Percentiles rank a stretch among this genome's conserved stretches.
Evolutionary conservation across 2,113 vertebrate species (phyloP).

Genomic region (Urocolius indicus): DNA sequence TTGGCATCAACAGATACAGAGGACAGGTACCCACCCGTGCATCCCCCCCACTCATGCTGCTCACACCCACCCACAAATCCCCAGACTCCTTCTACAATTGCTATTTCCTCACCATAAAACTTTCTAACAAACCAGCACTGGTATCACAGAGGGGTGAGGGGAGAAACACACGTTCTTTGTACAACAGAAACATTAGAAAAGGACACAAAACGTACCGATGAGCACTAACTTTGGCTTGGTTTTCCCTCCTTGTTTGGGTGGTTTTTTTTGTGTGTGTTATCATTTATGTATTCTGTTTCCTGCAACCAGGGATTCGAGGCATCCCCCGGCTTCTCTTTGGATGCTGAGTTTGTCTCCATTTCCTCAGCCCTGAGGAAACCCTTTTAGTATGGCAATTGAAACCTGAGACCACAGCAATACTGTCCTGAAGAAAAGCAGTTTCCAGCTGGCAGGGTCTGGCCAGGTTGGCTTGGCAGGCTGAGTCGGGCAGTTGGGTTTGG

Average conservation of each 20-base stretch:
- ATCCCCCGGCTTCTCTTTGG: not conserved
- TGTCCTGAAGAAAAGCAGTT: not conserved
- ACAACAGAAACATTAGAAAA: not conserved
- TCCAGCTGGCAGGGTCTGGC: not conserved
- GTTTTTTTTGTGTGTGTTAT: not conserved
- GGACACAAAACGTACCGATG: not conserved
- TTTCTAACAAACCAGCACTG: not conserved
- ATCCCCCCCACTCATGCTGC: not conserved
- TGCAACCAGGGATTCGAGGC: not conserved
- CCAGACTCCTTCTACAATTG: not conserved
- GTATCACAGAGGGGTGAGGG: not conserved
- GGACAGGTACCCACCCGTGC: constrained; percentile 22
- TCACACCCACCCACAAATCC: not conserved
- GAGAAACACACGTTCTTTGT: not conserved
- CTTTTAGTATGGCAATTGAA: not conserved
- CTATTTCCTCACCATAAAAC: not conserved
- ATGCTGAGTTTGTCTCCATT: not conserved
- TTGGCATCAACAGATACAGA: constrained; percentile 42
- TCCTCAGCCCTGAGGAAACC: not conserved
- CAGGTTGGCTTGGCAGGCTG: not conserved
- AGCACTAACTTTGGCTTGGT: constrained; percentile 40
- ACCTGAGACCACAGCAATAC: not conserved
- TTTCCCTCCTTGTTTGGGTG: not conserved
- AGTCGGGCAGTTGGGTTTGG: accelerated
- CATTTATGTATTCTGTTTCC: not conserved